Evolutionary conservation across 2,888 invertebrate genomes (phyloP), one percentile per base, ranked within the genome.

Genomic region (Campoplex capitator): DNA sequence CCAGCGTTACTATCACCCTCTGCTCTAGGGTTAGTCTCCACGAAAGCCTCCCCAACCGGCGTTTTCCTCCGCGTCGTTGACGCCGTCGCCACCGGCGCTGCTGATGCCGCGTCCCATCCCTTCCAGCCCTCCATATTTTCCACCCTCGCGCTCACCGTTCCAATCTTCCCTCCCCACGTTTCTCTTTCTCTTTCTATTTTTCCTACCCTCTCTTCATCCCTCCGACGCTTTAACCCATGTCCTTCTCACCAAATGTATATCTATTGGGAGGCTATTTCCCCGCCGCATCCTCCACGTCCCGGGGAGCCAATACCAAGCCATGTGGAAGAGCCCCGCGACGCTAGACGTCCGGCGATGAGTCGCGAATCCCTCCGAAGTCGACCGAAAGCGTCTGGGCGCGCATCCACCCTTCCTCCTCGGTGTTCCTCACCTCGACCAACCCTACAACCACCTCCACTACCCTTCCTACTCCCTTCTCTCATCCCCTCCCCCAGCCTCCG

Each of bases 221-320:
- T 54, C 56, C 56, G 2, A 23, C 56, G 56, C 56, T 56, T 23
- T 56, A 4, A 7, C n/a, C 51, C 51, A n/a, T n/a, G 51, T 51
- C 51, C 32, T 32, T 32, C 62, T 62, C 62, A 62, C 62, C 42
- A 56, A 74, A 67, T 85, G 85, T 86, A 91, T 89, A 62, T 32
- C 28, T 32, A 32, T 62, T 13, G 88, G 35, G 88, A 89, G 89
- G 89, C 91, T 91, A 90, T 89, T 93, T 92, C 92, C 91, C 92
- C 93, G 90, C 92, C 92, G 70, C 58, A 87, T 79, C 80, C 84
- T 87, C 84, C 88, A 80, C 93, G 92, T 93, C 94, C 94, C 93
- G 93, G 94, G 71, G 93, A 93, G 93, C 94, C 94, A 94, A 94
- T 94, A 93, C 94, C 94, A 93, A 93, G 92, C 94, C 94, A 94